Conservation (phyloP, 2,113 vertebrate genomes). For the Dipodomys stephensi region DNA sequence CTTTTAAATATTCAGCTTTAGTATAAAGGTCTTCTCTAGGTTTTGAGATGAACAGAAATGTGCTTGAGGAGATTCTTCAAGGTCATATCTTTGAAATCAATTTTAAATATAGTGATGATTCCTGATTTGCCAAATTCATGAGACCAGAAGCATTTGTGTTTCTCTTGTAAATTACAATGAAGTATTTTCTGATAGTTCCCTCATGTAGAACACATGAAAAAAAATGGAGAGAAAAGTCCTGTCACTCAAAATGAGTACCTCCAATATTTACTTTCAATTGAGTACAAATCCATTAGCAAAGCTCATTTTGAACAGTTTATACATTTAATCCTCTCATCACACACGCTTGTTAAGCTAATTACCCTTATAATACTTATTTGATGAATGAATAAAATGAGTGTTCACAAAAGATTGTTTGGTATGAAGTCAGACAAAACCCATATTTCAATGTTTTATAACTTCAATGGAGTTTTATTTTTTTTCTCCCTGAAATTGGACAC, state of each 20-base stretch:
- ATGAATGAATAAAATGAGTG: too few relatives aligned
- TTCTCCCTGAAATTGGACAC: neutral
- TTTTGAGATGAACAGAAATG: neutral
- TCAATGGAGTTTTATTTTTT: neutral
- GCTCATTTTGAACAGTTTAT: too few relatives aligned
- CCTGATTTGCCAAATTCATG: neutral
- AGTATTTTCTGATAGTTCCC: neutral
- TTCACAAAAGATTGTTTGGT: too few relatives aligned
- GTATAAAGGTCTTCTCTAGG: neutral
- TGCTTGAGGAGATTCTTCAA: neutral
- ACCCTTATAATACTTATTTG: too few relatives aligned
- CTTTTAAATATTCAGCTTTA: neutral
- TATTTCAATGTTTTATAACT: neutral
- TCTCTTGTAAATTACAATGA: neutral
- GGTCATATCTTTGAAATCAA: neutral
- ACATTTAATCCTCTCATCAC: too few relatives aligned
- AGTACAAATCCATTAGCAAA: too few relatives aligned
- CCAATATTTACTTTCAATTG: too few relatives aligned
- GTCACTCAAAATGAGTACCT: too few relatives aligned
- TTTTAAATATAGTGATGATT: neutral
- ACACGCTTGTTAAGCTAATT: too few relatives aligned
- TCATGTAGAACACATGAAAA: neutral
- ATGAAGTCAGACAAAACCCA: neutral
- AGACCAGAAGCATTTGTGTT: neutral
- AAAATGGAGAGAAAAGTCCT: slow-evolving; percentile 37